Conservation (phyloP, 2,888 invertebrate species). For the Plagodis dolabraria region DNA sequence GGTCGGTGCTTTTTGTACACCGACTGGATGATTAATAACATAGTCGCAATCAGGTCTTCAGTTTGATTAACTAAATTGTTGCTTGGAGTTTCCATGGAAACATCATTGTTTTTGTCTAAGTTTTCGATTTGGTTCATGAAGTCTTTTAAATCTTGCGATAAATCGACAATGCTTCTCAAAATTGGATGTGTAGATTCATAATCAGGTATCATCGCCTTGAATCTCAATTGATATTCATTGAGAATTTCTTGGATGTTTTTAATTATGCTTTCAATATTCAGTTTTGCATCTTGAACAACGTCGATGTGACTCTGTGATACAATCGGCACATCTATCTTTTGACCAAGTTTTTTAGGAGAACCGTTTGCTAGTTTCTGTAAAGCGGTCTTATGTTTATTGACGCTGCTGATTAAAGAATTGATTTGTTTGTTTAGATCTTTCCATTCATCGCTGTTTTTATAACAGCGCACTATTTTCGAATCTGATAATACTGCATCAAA, state of each 20-base stretch:
- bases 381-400: conserved; percentile 68
- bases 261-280: conserved; percentile 55
- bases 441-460: conserved; percentile 73
- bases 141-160: conserved; percentile 57
- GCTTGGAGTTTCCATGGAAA: conserved; percentile 51
- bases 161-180: conserved; percentile 57
- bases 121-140: conserved; percentile 50
- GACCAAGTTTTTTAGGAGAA: conserved; percentile 61
- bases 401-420: conserved; percentile 57
- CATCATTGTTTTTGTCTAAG: conserved; percentile 51
- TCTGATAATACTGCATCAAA: conserved; percentile 69
- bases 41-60: conserved; percentile 70
- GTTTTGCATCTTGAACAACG: conserved; percentile 57
- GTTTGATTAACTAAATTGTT: conserved; percentile 52
- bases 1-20: conserved; percentile 75
- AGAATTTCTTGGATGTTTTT: conserved; percentile 56
- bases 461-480: conserved; percentile 68
- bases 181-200: conserved; percentile 61
- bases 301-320: conserved; percentile 71
- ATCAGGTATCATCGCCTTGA: conserved; percentile 50
- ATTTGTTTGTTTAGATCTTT: conserved; percentile 58
- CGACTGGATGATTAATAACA: conserved; percentile 64
- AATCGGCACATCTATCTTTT: conserved; percentile 41
- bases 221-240: conserved; percentile 59
- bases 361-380: conserved; percentile 61